Percentiles rank a stretch among this genome's conserved stretches.
Evolutionary conservation across 30 jellyfish, hydroid and myxozoan species (phyloP).

Genomic region (Calvadosia cruxmelitensis): DNA sequence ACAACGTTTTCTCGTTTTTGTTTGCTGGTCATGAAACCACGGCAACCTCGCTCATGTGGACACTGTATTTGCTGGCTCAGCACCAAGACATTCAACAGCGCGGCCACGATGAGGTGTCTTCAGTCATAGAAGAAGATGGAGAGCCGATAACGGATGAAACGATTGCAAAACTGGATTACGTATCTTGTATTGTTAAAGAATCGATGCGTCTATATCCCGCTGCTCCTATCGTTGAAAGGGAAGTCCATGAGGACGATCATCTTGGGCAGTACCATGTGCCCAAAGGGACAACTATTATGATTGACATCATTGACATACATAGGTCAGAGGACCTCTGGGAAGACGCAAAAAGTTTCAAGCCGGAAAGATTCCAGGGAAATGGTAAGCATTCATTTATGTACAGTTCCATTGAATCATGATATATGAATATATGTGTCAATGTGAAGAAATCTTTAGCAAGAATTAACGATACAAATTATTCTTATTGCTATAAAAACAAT

Average conservation of each 20-base stretch:
- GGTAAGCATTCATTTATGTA: constrained; percentile 2
- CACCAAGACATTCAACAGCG: constrained; percentile 36
- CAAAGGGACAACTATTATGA: constrained; percentile 19
- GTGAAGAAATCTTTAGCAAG: background rate
- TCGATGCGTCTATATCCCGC: constrained; percentile 48
- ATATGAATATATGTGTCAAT: too few relatives aligned
- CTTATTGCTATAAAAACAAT: too few relatives aligned
- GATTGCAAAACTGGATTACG: constrained; percentile 18
- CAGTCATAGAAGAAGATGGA: constrained; percentile 8
- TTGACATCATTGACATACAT: constrained; percentile 20
- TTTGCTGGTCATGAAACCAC: constrained; percentile 74
- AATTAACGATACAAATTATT: background rate
- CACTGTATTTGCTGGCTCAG: constrained; percentile 49
- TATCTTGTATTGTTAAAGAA: constrained; percentile 32
- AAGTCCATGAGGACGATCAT: constrained; percentile 22
- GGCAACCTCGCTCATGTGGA: constrained; percentile 51
- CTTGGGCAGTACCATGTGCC: constrained; percentile 39
- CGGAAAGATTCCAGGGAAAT: constrained; percentile 32
- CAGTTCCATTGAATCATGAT: too few relatives aligned
- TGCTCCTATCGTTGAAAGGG: constrained; percentile 14
- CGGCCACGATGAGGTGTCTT: constrained; percentile 30
- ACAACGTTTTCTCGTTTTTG: constrained; percentile 50
- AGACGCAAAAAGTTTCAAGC: constrained; percentile 19
- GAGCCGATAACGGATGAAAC: background rate
- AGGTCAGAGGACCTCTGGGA: constrained; percentile 36